Evolutionary conservation across 2,888 invertebrate genomes (phyloP).

Genomic region (Ethmia dodecea): DNA sequence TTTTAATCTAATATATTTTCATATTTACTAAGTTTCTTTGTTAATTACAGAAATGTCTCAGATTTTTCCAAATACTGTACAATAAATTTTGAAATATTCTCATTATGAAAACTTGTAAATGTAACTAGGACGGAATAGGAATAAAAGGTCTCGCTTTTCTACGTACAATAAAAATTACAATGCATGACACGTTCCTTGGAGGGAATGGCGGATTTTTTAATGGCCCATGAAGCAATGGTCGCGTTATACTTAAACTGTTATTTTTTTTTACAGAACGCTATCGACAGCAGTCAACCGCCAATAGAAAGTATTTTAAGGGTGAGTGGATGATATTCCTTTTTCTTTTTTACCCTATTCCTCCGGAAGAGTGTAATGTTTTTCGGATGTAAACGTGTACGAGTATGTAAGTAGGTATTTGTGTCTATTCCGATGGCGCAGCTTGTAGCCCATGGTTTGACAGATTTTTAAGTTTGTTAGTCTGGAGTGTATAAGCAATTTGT

Average conservation of each 20-base stretch:
- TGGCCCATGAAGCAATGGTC: conserved; percentile 1
- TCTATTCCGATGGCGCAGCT: too few species aligned
- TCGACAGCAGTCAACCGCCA: conserved; percentile 76
- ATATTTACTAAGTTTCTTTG: too few species aligned
- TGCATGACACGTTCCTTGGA: conserved; percentile 10
- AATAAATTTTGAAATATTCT: too few species aligned
- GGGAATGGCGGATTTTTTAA: conserved; percentile 2
- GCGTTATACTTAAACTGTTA: neutral
- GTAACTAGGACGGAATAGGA: neutral
- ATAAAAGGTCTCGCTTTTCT: neutral
- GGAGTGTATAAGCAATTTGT: too few species aligned
- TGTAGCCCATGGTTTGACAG: too few species aligned
- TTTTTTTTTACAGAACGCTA: conserved; percentile 54
- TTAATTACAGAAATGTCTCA: too few species aligned
- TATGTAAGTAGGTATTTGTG: too few species aligned
- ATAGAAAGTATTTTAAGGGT: conserved; percentile 84
- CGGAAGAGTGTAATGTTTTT: too few species aligned
- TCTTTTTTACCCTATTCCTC: neutral
- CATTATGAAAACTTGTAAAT: neutral
- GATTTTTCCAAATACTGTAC: too few species aligned
- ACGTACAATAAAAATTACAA: conserved; percentile 13
- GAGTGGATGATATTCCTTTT: conserved; percentile 31
- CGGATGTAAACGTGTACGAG: too few species aligned
- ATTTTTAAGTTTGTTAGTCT: too few species aligned
- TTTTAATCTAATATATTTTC: too few species aligned